Conservation (phyloP, 2,888 invertebrate species). For the Lapara coniferarum region DNA sequence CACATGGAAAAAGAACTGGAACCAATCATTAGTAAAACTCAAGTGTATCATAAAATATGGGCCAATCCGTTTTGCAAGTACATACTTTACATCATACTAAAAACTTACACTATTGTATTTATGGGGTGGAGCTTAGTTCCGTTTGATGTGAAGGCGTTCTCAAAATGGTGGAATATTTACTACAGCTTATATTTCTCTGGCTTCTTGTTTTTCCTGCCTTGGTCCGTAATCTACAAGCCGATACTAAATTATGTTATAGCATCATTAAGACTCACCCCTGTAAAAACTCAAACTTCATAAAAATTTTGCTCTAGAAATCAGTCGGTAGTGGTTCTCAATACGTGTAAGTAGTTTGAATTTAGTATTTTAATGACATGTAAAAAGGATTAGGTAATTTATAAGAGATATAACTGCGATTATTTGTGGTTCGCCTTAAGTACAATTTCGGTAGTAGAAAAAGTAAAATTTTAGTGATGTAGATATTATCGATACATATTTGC, state of each 20-base stretch:
- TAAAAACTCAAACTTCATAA: not conserved
- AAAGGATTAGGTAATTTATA: not conserved
- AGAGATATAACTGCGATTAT: conserved; percentile 12
- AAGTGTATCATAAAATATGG: conserved; percentile 74
- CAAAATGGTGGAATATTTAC: conserved; percentile 87
- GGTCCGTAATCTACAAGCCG: conserved; percentile 85
- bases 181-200: conserved; percentile 87
- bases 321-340: not conserved
- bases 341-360: not conserved
- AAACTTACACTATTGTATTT: conserved; percentile 89
- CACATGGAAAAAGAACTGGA: conserved; percentile 91
- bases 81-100: conserved; percentile 84
- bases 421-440: conserved; percentile 16
- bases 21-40: conserved; percentile 79
- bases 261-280: not conserved
- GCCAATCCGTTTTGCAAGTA: conserved; percentile 62
- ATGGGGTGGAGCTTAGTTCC: conserved; percentile 93
- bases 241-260: conserved; percentile 45
- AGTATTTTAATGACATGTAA: not conserved
- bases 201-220: conserved; percentile 86
- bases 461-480: not conserved
- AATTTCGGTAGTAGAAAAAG: conserved; percentile 9
- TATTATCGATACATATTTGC: conserved; percentile 4
- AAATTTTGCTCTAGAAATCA: not conserved
- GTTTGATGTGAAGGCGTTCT: conserved; percentile 87